Base-by-base conservation (phyloP, 2,797 vertebrate species). In the Pipistrellus nathusii region DNA sequence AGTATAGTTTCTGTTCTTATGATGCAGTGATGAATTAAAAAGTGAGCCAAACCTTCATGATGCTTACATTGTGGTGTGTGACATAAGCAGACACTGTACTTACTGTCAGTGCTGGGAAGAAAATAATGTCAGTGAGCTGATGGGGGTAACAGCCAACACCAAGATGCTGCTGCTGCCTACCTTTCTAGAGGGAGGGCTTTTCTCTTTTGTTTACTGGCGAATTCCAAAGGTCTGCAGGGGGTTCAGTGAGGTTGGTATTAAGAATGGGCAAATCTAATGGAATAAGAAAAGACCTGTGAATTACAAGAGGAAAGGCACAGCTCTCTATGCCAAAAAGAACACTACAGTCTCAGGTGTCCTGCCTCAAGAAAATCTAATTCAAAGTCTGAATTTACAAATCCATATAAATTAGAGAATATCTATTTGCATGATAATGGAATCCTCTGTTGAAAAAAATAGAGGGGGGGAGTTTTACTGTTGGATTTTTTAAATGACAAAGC, bases 401-500 rank as follows among this genome's bases (percentile, higher is more conserved):
- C 44, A 6, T 55, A 5, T 51, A n/a, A 78, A 69, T 75, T 35
- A 88, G 30, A 35, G 23, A 68, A 32, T 92, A 7, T n/a, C 85
- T 69, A 23, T 41, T 76, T 78, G 25, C 41, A 41, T 59, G 32
- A 41, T 51, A 57, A 48, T 64, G 51, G 64, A 84, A 68, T 77
- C 32, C 44, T 88, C 46, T 21, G 7, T 55, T 46, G n/a, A 23
- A 32, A 9, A 75, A 21, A n/a, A 32, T 8, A 0, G 44, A 13
- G 3, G 3, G 4, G 38, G 30, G 66, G 4, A 11, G 13, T 66
- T 46, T 95, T 80, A 89, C 32, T 78, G 7, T 41, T 68, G 59
- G 10, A 57, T 90, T 93, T 71, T 48, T 95, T 81, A 87, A 84
- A 46, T 80, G 73, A 66, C 44, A 89, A 88, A 91, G 41, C 51